A percentile compares a stretch with the other conserved stretches of the same genome.
phyloP scores from a whole-genome alignment of 2,113 vertebrate species.

The Oxyruncus cristatus region DNA sequence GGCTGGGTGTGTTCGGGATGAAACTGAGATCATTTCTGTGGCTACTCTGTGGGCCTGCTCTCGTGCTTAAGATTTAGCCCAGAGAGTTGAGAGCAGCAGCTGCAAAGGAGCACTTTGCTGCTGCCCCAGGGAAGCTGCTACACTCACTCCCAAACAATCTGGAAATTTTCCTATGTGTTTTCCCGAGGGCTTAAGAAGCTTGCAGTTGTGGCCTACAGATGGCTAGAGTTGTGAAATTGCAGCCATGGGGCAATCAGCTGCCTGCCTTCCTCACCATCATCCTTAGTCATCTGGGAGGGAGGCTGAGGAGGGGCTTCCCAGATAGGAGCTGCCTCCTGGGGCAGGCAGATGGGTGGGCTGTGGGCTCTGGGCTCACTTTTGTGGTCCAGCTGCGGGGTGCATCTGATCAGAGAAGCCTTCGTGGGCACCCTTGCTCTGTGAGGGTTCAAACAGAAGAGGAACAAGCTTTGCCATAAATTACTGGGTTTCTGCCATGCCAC shows the following conservation, averaged over 20 bases:
- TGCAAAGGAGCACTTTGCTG: neutral
- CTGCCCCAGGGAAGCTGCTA: neutral
- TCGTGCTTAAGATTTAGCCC: neutral
- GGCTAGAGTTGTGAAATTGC: neutral
- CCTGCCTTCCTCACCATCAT: neutral
- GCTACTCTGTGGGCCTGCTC: neutral
- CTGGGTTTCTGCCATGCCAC: rapidly evolving
- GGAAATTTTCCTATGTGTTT: neutral
- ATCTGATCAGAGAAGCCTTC: neutral
- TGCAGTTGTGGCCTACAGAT: neutral
- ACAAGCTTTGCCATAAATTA: neutral
- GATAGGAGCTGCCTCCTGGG: neutral
- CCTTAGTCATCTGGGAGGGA: neutral
- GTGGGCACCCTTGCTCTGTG: rapidly evolving
- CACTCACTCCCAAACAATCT: neutral
- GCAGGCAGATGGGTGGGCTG: neutral
- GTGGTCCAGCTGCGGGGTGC: neutral
- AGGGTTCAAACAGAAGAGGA: rapidly evolving
- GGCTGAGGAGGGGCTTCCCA: neutral
- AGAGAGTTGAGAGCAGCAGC: neutral
- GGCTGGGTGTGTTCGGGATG: neutral
- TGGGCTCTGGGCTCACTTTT: neutral
- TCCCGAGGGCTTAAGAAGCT: conserved; percentile 15
- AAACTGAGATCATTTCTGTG: neutral
- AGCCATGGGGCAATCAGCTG: neutral